A percentile compares a stretch with the other conserved stretches of the same genome.
Evolutionary conservation across 2,888 invertebrate species (phyloP).

Genomic region (Hemaris fuciformis): DNA sequence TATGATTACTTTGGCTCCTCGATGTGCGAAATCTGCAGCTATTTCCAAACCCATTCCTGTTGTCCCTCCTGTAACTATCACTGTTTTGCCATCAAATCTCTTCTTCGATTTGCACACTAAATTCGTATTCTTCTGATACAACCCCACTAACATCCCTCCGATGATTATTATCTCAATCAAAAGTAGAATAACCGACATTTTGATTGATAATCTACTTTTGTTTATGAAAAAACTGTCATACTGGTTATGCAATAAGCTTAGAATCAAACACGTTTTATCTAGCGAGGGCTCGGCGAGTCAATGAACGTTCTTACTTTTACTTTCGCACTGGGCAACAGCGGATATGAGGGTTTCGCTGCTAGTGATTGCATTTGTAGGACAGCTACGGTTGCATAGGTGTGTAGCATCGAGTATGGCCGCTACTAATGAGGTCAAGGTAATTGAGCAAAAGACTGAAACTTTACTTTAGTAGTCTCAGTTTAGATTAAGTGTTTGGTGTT

Average conservation of each 20-base stretch:
- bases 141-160: constrained; percentile 50
- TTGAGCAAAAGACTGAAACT: not conserved
- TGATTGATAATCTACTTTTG: constrained; percentile 11
- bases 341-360: constrained; percentile 17
- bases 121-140: constrained; percentile 70
- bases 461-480: not conserved
- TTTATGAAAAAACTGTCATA: not conserved
- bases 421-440: not conserved
- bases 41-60: constrained; percentile 69
- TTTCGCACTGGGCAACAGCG: constrained; percentile 37
- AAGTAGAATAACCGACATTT: constrained; percentile 43
- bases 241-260: not conserved
- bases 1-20: constrained; percentile 67
- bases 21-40: constrained; percentile 64
- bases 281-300: constrained; percentile 26
- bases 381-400: constrained; percentile 17
- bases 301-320: constrained; percentile 38
- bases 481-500: too few relatives aligned
- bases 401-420: not conserved
- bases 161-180: constrained; percentile 44
- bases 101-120: constrained; percentile 65
- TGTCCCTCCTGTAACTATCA: constrained; percentile 67
- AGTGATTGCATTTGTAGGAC: constrained; percentile 25
- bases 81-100: constrained; percentile 54
- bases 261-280: constrained; percentile 23